Percentiles rank a stretch among this genome's conserved stretches.
Conservation (phyloP, 1,140 invertebrate genomes). For the Polyergus mexicanus region DNA sequence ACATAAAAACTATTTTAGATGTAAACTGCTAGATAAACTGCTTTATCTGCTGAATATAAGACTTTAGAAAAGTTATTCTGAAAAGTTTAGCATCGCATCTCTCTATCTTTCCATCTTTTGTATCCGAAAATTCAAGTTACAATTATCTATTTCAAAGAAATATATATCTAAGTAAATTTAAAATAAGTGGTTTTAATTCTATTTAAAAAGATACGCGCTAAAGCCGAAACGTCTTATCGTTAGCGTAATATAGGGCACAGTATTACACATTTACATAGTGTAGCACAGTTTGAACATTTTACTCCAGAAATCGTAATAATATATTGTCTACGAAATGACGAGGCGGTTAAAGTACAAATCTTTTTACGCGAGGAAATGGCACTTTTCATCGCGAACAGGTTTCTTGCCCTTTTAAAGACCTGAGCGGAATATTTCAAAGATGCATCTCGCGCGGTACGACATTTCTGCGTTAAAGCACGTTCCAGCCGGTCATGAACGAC, state of each 20-base stretch:
- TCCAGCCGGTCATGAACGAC: slow-evolving; percentile 27
- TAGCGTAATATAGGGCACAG: too few species aligned
- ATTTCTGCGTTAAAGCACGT: slow-evolving; percentile 39
- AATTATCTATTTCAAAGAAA: not conserved
- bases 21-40: not conserved
- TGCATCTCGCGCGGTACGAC: not conserved
- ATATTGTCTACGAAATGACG: not conserved
- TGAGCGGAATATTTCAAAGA: slow-evolving; percentile 43
- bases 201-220: too few species aligned
- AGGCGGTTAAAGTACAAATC: slow-evolving; percentile 13
- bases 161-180: not conserved
- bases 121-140: not conserved
- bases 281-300: not conserved
- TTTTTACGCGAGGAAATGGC: slow-evolving; percentile 21
- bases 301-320: not conserved
- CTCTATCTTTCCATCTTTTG: not conserved
- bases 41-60: slow-evolving; percentile 2
- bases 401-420: slow-evolving; percentile 11
- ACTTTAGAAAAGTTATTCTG: not conserved
- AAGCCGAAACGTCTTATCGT: not conserved
- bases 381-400: slow-evolving; percentile 26
- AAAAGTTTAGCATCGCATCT: not conserved
- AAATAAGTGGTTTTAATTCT: not conserved
- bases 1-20: slow-evolving; percentile 6
- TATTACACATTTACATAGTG: not conserved